phyloP scores from a whole-genome alignment of 2,113 vertebrate species.

The Speoplatyrhinus poulsoni region DNA sequence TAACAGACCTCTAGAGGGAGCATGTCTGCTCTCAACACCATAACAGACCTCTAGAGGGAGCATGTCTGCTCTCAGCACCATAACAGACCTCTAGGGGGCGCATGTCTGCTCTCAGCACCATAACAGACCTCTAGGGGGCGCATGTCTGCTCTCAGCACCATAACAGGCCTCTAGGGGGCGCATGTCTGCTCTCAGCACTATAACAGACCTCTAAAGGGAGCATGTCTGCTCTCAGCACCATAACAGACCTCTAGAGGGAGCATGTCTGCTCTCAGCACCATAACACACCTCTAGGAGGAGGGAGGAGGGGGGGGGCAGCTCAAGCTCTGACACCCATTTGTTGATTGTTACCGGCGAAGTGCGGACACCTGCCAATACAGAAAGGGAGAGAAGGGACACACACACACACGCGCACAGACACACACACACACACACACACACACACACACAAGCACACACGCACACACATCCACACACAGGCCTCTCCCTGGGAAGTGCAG shows the following conservation, averaged over 20 bases:
- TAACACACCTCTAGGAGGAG: not conserved
- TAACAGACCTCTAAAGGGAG: no score
- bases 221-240: not conserved
- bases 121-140: no score
- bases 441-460: conserved; percentile 23
- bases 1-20: no score
- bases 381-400: conserved; percentile 51
- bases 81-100: no score
- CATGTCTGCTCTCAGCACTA: no score
- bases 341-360: conserved; percentile 73
- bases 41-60: no score
- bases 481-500: no score
- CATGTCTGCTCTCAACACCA: no score
- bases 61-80: no score
- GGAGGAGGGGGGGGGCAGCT: conserved; percentile 33
- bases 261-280: conserved; percentile 28
- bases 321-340: conserved; percentile 67
- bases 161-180: no score
- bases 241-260: not conserved
- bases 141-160: no score
- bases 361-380: conserved; percentile 69
- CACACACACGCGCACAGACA: conserved; percentile 20
- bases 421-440: conserved; percentile 23
- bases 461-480: conserved; percentile 16
- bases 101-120: no score